Conservation (phyloP, 2,797 vertebrate genomes). For the Enteromius viviparus region DNA sequence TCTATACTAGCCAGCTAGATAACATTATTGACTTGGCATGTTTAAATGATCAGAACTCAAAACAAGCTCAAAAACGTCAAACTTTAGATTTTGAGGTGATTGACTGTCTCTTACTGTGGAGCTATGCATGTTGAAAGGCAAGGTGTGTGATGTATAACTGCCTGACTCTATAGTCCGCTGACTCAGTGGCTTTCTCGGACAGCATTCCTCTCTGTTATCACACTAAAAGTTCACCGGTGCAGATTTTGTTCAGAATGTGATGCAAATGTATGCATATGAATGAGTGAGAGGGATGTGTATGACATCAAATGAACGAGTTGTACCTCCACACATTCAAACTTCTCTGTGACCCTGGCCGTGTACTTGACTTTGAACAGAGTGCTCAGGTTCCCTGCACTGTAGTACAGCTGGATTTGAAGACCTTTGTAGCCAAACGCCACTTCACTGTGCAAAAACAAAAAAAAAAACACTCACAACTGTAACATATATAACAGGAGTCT, state of each 20-base stretch:
- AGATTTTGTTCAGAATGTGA: neutral
- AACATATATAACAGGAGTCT: neutral
- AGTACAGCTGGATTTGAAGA: conserved; percentile 91
- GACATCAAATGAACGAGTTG: conserved; percentile 20
- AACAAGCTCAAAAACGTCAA: neutral
- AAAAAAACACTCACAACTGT: conserved; percentile 48
- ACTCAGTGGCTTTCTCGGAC: neutral
- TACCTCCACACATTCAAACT: conserved; percentile 96
- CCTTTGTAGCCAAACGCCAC: conserved; percentile 98
- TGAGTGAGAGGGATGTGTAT: neutral
- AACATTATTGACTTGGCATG: neutral
- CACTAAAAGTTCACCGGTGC: neutral
- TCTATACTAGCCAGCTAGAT: neutral
- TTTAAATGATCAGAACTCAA: neutral
- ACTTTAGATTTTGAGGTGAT: neutral
- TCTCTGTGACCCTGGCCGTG: conserved; percentile 90
- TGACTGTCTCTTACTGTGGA: neutral
- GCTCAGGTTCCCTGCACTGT: conserved; percentile 91
- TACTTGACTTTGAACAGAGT: conserved; percentile 95
- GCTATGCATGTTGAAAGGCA: neutral
- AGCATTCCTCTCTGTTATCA: neutral
- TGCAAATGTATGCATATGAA: neutral
- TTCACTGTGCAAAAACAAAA: conserved; percentile 79
- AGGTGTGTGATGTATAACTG: neutral
- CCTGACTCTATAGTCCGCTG: neutral